Percentiles rank a stretch among this genome's conserved stretches.
These are phyloP conservation scores for Fragum whitleyi DNA, from an alignment of 2,888 invertebrate species.

Conservation along the genomic window DNA sequence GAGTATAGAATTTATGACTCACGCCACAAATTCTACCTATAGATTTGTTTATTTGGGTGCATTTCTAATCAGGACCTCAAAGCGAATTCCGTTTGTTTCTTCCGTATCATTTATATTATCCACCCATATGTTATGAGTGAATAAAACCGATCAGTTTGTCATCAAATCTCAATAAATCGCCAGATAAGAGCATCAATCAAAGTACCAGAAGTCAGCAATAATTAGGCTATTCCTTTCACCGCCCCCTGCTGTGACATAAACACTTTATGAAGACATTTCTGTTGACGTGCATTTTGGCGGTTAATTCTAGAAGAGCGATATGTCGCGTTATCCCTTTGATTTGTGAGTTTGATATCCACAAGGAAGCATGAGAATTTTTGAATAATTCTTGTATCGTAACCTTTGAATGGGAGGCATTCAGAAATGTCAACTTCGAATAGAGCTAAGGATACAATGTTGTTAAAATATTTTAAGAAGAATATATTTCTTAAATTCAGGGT, in stretches of 20 bases:
- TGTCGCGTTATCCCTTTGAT: not conserved
- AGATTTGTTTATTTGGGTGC: too few relatives aligned
- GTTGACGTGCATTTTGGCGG: conserved; percentile 63
- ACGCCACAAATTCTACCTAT: too few relatives aligned
- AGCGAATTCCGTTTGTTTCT: not conserved
- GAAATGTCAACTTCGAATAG: too few relatives aligned
- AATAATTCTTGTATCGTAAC: too few relatives aligned
- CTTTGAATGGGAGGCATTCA: too few relatives aligned
- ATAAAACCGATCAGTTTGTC: conserved; percentile 30
- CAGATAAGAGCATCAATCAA: not conserved
- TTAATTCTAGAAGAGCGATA: conserved; percentile 20
- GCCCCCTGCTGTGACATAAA: conserved; percentile 43
- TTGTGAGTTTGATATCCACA: not conserved
- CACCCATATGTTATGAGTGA: conserved; percentile 28
- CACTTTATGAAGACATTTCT: conserved; percentile 51
- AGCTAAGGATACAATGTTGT: too few relatives aligned
- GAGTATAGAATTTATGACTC: too few relatives aligned
- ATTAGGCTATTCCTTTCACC: not conserved
- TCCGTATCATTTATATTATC: conserved; percentile 6
- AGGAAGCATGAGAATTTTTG: too few relatives aligned
- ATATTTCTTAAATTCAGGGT: too few relatives aligned
- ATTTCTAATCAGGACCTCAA: too few relatives aligned
- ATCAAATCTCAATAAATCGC: conserved; percentile 10
- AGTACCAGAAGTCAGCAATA: not conserved
- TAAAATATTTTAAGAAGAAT: too few relatives aligned